These are phyloP conservation scores for Augochlora pura DNA, from an alignment of 1,140 invertebrate genomes.

Conservation along the genomic window DNA sequence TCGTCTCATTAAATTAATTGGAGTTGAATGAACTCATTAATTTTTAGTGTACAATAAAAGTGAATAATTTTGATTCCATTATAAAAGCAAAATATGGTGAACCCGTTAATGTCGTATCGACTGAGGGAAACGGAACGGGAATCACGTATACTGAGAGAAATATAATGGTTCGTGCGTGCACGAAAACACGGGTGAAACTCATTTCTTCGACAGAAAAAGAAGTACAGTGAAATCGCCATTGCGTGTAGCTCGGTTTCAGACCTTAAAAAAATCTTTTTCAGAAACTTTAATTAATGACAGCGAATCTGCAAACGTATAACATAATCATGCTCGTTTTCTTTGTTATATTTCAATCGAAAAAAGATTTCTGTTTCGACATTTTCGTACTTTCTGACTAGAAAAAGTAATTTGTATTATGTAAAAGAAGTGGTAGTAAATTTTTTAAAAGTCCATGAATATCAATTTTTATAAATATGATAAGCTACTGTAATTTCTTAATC, in stretches of 20 bases:
- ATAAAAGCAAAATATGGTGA: neutral
- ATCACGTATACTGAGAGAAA: neutral
- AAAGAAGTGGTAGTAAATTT: too few relatives aligned
- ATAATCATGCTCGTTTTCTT: neutral
- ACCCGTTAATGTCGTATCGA: neutral
- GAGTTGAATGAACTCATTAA: neutral
- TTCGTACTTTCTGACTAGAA: too few relatives aligned
- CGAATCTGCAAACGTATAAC: neutral
- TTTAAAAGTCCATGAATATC: too few relatives aligned
- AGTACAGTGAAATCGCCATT: conserved; percentile 45
- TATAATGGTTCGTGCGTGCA: conserved; percentile 14
- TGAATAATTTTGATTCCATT: neutral
- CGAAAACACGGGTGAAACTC: conserved; percentile 44
- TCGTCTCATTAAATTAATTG: neutral
- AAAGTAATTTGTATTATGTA: too few relatives aligned
- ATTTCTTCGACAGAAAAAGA: conserved; percentile 11
- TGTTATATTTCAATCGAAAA: too few relatives aligned
- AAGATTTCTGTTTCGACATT: too few relatives aligned
- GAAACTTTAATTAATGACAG: neutral
- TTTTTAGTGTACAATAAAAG: neutral
- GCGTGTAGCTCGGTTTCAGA: neutral
- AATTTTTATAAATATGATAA: too few relatives aligned
- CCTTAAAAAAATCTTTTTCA: neutral
- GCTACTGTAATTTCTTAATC: too few relatives aligned
- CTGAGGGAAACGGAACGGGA: conserved; percentile 39